A percentile compares a stretch with the other conserved stretches of the same genome.
Evolutionary conservation across 2,113 vertebrate genomes (phyloP).

Genomic region (Podarcis muralis): DNA sequence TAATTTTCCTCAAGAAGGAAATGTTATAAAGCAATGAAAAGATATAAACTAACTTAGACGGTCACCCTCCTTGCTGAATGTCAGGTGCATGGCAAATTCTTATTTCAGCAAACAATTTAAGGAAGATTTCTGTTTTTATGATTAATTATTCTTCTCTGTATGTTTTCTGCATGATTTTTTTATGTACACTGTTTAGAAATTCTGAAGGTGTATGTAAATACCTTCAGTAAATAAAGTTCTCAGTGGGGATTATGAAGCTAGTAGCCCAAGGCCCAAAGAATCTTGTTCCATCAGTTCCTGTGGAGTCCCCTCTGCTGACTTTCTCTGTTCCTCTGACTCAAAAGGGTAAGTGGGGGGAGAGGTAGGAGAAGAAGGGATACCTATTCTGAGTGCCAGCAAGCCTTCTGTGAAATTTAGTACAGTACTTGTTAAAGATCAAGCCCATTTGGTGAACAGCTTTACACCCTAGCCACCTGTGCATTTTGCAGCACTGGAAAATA

Average conservation of each 20-base stretch:
- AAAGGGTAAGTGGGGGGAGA: not conserved
- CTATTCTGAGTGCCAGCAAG: too few species aligned
- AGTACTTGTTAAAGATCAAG: not conserved
- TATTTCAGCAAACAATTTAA: too few species aligned
- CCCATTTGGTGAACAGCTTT: not conserved
- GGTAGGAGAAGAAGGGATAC: not conserved
- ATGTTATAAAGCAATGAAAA: not conserved
- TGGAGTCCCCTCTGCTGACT: not conserved
- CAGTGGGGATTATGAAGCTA: not conserved
- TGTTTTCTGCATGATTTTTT: not conserved
- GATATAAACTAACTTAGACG: too few species aligned
- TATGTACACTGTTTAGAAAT: not conserved
- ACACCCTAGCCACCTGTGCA: not conserved
- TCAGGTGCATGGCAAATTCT: too few species aligned
- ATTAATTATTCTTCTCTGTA: too few species aligned
- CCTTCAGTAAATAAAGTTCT: not conserved
- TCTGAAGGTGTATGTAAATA: not conserved
- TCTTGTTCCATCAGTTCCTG: too few species aligned
- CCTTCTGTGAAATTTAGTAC: not conserved
- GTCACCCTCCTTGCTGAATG: too few species aligned
- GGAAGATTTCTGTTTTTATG: too few species aligned
- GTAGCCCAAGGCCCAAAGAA: not conserved
- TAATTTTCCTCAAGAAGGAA: not conserved
- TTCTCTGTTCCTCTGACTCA: not conserved
- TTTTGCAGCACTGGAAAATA: constrained; percentile 27